Conservation (phyloP, 2,113 vertebrate species). For the Paramisgurnus dabryanus region DNA sequence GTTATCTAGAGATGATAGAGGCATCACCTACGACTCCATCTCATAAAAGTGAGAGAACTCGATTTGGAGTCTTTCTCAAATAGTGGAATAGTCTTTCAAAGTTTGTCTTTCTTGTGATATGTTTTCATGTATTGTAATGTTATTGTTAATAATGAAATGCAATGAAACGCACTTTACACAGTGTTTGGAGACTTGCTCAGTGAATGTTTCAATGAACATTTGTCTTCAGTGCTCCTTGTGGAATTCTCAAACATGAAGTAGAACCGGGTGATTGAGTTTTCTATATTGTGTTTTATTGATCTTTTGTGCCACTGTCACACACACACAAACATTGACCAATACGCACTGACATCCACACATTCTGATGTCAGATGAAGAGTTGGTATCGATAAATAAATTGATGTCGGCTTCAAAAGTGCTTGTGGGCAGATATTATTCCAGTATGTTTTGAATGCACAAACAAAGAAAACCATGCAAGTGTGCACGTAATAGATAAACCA, state of each 20-base stretch:
- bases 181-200: not conserved
- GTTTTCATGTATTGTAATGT: not conserved
- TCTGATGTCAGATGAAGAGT: slow-evolving; percentile 20
- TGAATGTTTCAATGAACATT: not conserved
- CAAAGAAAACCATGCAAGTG: not conserved
- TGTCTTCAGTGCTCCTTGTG: slow-evolving; percentile 11
- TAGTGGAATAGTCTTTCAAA: not conserved
- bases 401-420: slow-evolving; percentile 6
- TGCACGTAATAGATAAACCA: slow-evolving; percentile 32
- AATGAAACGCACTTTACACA: not conserved
- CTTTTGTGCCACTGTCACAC: not conserved
- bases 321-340: not conserved
- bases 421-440: not conserved
- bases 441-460: not conserved
- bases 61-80: not conserved
- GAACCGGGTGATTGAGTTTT: not conserved
- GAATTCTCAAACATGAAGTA: not conserved
- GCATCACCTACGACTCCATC: slow-evolving; percentile 55
- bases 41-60: not conserved
- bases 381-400: slow-evolving; percentile 24
- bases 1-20: slow-evolving; percentile 59
- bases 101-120: not conserved
- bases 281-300: slow-evolving; percentile 6
- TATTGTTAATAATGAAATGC: not conserved
- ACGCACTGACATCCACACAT: slow-evolving; percentile 3